Evolutionary conservation across 2,113 vertebrate species (phyloP), one percentile per base, ranked within the genome.

Genomic region (Lathamus discolor): DNA sequence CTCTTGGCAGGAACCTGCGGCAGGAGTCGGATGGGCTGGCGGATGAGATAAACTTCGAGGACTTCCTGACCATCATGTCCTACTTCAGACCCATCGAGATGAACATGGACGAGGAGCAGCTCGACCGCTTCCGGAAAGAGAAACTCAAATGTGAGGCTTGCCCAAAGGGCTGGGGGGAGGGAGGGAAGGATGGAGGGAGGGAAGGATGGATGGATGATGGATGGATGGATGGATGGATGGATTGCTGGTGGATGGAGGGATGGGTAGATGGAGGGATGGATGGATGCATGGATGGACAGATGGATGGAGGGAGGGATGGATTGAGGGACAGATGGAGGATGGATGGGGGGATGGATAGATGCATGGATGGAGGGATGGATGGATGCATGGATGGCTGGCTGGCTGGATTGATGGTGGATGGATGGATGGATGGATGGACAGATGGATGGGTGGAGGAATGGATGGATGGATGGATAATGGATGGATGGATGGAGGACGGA

Each of bases 61-160:
- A 99, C 93, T 99, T 99, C 94, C 96, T 99, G 93, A 99, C 98
- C 83, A 98, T 99, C 97, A 99, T 99, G 99, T 99, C 99, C 67
- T 98, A 99, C 97, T 99, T 99, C 97, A 98, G 98, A 64, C 99
- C 99, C 43, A 98, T 98, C 1, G 98, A 98, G 78, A 94, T 97
- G 86, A 91, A 96, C 86, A 97, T 98, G 78, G 97, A 98, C 0
- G 98, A 98, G 62, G 99, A 99, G 84, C 98, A 99, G 86, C 98
- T 95, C 66, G 95, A 97, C 61, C 96, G 43, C 18, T 95, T 98
- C 92, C 98, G 98, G 13, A 98, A 92, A 33, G 97, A 99, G 92
- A 99, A 99, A 55, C 98, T 99, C 39, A 98, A 97, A 97, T 99
- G 99, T 99, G 90, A 98, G 99, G 80, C 70, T 28, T 2, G 1